Conservation (phyloP, 1,140 invertebrate genomes). For the Polyergus mexicanus region DNA sequence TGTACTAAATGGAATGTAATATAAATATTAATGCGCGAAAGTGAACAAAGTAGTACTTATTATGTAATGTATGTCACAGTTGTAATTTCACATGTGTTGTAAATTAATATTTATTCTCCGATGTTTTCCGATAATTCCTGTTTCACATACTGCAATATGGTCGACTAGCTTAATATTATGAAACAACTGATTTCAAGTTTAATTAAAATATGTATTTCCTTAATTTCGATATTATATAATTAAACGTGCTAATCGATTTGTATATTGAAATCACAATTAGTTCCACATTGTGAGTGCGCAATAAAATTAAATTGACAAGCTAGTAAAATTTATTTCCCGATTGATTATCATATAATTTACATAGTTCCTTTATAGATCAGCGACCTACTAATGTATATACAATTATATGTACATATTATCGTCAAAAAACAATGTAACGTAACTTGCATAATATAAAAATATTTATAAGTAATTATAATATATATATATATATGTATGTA, state of each 20-base stretch:
- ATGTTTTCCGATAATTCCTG: conserved; percentile 54
- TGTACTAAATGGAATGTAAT: conserved; percentile 21
- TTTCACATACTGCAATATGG: conserved; percentile 29
- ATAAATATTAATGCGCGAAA: conserved; percentile 47
- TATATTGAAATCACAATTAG: conserved; percentile 62
- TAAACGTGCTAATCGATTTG: conserved; percentile 58
- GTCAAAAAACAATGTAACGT: not conserved
- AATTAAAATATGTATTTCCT: conserved; percentile 63
- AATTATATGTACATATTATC: too few relatives aligned
- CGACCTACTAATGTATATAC: not conserved
- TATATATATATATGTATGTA: not conserved
- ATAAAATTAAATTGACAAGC: conserved; percentile 54
- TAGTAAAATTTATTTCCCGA: conserved; percentile 43
- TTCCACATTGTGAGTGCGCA: conserved; percentile 37
- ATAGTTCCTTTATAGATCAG: conserved; percentile 28
- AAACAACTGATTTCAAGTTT: conserved; percentile 63
- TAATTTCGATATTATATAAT: conserved; percentile 61
- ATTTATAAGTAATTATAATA: not conserved
- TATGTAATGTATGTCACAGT: conserved; percentile 30
- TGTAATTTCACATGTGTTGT: conserved; percentile 46
- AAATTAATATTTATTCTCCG: conserved; percentile 58
- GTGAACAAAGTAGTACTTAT: conserved; percentile 53
- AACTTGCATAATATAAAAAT: not conserved
- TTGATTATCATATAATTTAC: conserved; percentile 56
- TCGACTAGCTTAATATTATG: conserved; percentile 56